These are phyloP conservation scores for Tachina grossa DNA, from an alignment of 2,888 invertebrate species.

Conservation along the genomic window DNA sequence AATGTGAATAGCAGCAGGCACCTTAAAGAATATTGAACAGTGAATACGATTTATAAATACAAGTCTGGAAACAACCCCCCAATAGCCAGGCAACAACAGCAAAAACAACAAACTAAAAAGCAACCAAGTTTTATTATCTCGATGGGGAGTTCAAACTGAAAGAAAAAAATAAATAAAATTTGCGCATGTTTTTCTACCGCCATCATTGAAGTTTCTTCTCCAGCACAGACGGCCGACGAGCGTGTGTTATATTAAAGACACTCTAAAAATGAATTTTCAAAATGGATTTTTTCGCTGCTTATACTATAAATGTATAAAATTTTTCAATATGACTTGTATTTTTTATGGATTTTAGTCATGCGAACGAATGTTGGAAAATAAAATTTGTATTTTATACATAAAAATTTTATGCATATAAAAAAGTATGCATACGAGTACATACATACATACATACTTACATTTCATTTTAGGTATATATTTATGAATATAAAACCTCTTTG, in stretches of 20 bases:
- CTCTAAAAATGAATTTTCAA: slow-evolving; percentile 53
- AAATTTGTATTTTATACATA: slow-evolving; percentile 34
- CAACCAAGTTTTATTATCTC: slow-evolving; percentile 36
- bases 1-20: slow-evolving; percentile 42
- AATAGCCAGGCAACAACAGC: slow-evolving; percentile 41
- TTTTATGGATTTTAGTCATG: slow-evolving; percentile 71
- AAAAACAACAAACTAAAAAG: slow-evolving; percentile 18
- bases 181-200: slow-evolving; percentile 68
- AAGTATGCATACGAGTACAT: background rate
- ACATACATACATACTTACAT: background rate
- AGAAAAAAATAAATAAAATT: slow-evolving; percentile 21
- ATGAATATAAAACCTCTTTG: slow-evolving; percentile 21
- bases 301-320: slow-evolving; percentile 12
- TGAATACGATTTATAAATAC: slow-evolving; percentile 20
- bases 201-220: slow-evolving; percentile 57
- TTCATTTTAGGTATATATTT: slow-evolving; percentile 8
- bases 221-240: slow-evolving; percentile 20
- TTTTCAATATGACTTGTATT: slow-evolving; percentile 17
- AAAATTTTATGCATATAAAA: slow-evolving; percentile 10
- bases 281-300: slow-evolving; percentile 46
- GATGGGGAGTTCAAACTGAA: slow-evolving; percentile 59
- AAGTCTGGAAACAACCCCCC: slow-evolving; percentile 58
- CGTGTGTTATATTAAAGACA: slow-evolving; percentile 30
- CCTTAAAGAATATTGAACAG: slow-evolving; percentile 46
- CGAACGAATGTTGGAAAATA: slow-evolving; percentile 58